A percentile compares a stretch with the other conserved stretches of the same genome.
Evolutionary conservation across 2,797 vertebrate genomes (phyloP).

Genomic region (Argentina silus): DNA sequence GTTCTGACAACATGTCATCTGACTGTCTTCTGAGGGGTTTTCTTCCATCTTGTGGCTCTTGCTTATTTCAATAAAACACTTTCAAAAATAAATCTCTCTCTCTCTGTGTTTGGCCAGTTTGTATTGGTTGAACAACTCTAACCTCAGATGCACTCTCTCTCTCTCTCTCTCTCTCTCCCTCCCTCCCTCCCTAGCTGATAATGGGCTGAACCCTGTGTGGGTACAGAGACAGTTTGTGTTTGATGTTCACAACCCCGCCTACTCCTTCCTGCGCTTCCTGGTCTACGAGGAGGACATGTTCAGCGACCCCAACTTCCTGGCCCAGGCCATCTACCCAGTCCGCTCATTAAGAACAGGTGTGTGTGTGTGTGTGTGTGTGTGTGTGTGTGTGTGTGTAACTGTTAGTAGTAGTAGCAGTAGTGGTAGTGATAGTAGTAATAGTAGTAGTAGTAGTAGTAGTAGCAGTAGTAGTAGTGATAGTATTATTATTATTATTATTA

Average conservation of each 20-base stretch:
- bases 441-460: too few relatives aligned
- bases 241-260: constrained; percentile 89
- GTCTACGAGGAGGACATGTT: constrained; percentile 99
- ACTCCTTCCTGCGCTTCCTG: constrained; percentile 92
- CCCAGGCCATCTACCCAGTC: constrained; percentile 92
- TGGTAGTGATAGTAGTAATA: too few relatives aligned
- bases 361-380: constrained; percentile 59
- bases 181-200: constrained; percentile 83
- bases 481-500: too few relatives aligned
- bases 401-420: neutral
- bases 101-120: neutral
- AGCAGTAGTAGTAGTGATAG: too few relatives aligned
- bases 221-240: constrained; percentile 90
- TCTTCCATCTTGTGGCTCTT: too few relatives aligned
- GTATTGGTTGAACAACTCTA: neutral
- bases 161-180: neutral
- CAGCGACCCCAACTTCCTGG: constrained; percentile 96
- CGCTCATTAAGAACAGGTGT: constrained; percentile 92
- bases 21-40: neutral
- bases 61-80: too few relatives aligned
- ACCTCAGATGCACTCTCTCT: neutral
- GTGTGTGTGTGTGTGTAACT: constrained; percentile 9
- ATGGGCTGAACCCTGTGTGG: constrained; percentile 95
- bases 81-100: too few relatives aligned
- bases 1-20: neutral